Evolutionary conservation across 2,888 invertebrate genomes (phyloP), one percentile per base, ranked within the genome.

Genomic region (Chrysolina haemoptera): DNA sequence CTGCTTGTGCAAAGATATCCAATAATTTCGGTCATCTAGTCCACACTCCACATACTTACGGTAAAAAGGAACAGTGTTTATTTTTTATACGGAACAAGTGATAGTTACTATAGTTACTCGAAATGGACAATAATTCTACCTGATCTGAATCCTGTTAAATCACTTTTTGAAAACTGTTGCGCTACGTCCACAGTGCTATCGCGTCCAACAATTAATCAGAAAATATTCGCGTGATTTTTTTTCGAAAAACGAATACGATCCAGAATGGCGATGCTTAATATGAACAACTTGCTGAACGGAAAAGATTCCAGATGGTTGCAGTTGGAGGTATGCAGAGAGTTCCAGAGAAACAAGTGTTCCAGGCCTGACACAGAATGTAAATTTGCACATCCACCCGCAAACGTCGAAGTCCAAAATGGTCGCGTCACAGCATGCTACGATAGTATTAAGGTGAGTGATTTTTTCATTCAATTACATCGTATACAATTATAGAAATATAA

Each of bases 271-370:
- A 96, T 97, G 95, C 96, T 96, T 90, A 96, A 96, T 91, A 95
- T 97, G 95, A 97, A 96, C 92, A 97, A 96, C 92, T 93, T 98
- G 88, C 93, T 98, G 88, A 98, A 97, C 91, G 97, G 97, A 88
- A 99, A 99, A 91, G 99, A 99, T 92, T 98, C 98, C 85, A 96
- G 99, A 89, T 99, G 99, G 99, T 93, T 99, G 87, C 99, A 99
- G 90, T 92, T 99, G 89, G 99, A 99, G 91, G 99, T 99, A 89
- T 98, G 97, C 92, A 94, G 99, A 85, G 99, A 99, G 91, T 99
- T 97, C 91, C 98, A 99, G 92, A 94, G 99, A 90, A 98, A 98
- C 93, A 99, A 99, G 93, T 99, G 99, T 91, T 96, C 98, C 87
- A 94, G 99, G 88, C 96, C 98, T 81, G 99, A 99, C 91, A 96